phyloP scores from a whole-genome alignment of 1,140 invertebrate species.

The Drosophila fuyamai region DNA sequence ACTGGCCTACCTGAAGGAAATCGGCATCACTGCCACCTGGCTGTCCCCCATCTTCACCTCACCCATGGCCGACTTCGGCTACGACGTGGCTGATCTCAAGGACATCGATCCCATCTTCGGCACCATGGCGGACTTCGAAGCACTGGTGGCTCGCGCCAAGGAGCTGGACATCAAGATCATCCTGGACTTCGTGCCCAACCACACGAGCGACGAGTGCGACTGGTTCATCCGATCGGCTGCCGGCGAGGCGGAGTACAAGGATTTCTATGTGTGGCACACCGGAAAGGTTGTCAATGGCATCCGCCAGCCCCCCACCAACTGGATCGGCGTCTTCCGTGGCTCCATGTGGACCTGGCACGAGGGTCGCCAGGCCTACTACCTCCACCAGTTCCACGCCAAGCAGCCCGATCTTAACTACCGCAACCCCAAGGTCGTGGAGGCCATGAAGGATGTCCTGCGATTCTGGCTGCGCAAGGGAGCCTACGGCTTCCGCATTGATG shows the following conservation, averaged over 20 bases:
- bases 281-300: constrained; percentile 85
- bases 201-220: constrained; percentile 89
- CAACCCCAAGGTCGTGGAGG: constrained; percentile 87
- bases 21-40: constrained; percentile 89
- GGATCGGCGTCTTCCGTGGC: constrained; percentile 88
- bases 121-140: constrained; percentile 89
- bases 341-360: constrained; percentile 90
- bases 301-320: constrained; percentile 88
- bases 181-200: constrained; percentile 94
- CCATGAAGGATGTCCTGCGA: constrained; percentile 88
- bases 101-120: constrained; percentile 89
- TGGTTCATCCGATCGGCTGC: constrained; percentile 89
- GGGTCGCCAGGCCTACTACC: constrained; percentile 89
- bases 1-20: constrained; percentile 88
- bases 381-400: constrained; percentile 89
- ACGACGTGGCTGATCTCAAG: constrained; percentile 88
- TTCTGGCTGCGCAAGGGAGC: constrained; percentile 92
- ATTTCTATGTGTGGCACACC: constrained; percentile 90
- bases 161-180: constrained; percentile 88
- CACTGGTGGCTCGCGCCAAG: constrained; percentile 87
- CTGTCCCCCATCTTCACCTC: constrained; percentile 87
- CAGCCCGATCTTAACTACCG: constrained; percentile 92
- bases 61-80: constrained; percentile 88
- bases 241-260: constrained; percentile 87
- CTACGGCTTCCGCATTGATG: constrained; percentile 91